phyloP scores from a whole-genome alignment of 37 sponge, comb jelly and placozoan genomes.

The Amphimedon queenslandica region DNA sequence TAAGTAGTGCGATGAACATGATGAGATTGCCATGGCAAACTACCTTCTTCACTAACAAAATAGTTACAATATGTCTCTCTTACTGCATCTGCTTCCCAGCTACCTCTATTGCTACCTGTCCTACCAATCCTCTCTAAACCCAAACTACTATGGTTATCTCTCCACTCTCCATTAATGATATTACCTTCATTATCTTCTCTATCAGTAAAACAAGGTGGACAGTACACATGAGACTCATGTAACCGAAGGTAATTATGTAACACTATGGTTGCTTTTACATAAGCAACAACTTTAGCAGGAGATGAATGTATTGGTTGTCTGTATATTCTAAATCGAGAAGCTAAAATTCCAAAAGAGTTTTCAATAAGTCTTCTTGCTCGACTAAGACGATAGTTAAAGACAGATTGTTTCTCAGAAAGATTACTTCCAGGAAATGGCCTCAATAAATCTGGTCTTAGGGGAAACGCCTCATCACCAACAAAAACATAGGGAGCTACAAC shows the following conservation, averaged over 20 bases:
- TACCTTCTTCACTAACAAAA: background rate
- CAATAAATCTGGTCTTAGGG: constrained; percentile 14
- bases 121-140: background rate
- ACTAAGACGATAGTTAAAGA: constrained; percentile 21
- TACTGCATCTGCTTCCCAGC: background rate
- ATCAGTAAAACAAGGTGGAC: constrained; percentile 20
- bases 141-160: constrained; percentile 1
- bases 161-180: constrained; percentile 25
- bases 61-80: background rate
- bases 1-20: constrained; percentile 6
- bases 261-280: constrained; percentile 8
- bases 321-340: constrained; percentile 22
- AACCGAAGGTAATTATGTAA: constrained; percentile 9
- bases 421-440: constrained; percentile 34
- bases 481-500: constrained; percentile 10
- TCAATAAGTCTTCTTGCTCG: constrained; percentile 38
- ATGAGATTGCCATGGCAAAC: background rate
- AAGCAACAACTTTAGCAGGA: constrained; percentile 14
- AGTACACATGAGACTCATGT: background rate
- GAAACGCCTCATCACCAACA: constrained; percentile 39
- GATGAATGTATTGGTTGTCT: constrained; percentile 1
- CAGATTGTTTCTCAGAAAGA: constrained; percentile 14
- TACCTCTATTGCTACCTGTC: constrained; percentile 13
- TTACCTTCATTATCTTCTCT: constrained; percentile 13
- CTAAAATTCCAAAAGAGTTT: constrained; percentile 43